phyloP scores from a whole-genome alignment of 2,113 vertebrate genomes.

The Polypterus bichir region DNA sequence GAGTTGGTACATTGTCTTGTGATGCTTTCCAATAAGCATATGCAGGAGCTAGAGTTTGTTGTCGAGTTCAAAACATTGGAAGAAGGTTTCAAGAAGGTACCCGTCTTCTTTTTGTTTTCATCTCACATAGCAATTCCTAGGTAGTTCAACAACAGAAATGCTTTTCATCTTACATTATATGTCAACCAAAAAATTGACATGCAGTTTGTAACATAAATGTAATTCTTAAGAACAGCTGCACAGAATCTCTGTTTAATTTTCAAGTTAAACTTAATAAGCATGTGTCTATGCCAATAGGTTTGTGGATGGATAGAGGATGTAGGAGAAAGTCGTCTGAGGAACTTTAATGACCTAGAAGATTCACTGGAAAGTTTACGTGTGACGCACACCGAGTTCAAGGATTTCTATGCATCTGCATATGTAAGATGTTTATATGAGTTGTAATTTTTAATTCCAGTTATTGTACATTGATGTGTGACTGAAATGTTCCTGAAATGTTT shows the following conservation, averaged over 20 bases:
- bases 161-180: no score
- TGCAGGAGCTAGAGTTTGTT: constrained; percentile 63
- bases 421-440: constrained; percentile 29
- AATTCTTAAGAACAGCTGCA: no score
- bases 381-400: constrained; percentile 51
- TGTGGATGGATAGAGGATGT: constrained; percentile 64
- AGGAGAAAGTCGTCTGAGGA: constrained; percentile 53
- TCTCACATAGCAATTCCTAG: no score
- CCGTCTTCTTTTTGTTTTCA: constrained; percentile 4
- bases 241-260: no score
- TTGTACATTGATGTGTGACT: no score
- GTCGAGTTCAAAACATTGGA: constrained; percentile 58
- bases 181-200: no score
- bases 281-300: constrained; percentile 35
- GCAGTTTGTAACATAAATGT: no score
- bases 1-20: constrained; percentile 76
- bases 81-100: constrained; percentile 60
- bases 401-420: constrained; percentile 58
- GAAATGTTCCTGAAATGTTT: no score
- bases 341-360: constrained; percentile 39
- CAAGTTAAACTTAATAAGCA: no score
- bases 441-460: no score
- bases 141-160: no score
- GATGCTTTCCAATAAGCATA: constrained; percentile 64
- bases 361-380: constrained; percentile 56